phyloP scores from a whole-genome alignment of 2,888 invertebrate genomes.

The Pasiphila rectangulata region DNA sequence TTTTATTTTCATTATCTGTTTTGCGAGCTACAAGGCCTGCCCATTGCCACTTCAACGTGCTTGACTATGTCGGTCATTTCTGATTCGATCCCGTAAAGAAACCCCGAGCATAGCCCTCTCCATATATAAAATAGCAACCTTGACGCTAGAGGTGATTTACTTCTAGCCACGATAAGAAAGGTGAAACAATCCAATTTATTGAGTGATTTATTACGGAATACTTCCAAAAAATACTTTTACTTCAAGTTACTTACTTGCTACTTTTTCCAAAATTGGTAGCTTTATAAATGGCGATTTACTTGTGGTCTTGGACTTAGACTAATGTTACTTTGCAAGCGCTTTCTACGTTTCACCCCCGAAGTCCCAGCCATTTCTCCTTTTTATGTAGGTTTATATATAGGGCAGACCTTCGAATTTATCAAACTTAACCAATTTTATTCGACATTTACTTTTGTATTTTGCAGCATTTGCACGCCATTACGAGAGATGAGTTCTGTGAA shows the following conservation, averaged over 20 bases:
- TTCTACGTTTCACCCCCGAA: conserved; percentile 20
- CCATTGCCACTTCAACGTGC: too few species aligned
- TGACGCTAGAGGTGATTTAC: too few species aligned
- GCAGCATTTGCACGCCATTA: conserved; percentile 14
- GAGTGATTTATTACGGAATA: too few species aligned
- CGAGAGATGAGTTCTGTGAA: conserved; percentile 3
- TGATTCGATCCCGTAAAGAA: too few species aligned
- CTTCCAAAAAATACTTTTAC: too few species aligned
- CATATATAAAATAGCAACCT: too few species aligned
- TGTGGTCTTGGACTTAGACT: conserved; percentile 30
- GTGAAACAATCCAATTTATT: too few species aligned
- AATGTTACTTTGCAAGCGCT: conserved; percentile 28
- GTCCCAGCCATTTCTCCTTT: conserved; percentile 25
- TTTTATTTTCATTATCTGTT: too few species aligned
- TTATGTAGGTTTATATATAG: conserved; percentile 21
- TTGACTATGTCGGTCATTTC: too few species aligned
- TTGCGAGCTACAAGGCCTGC: too few species aligned
- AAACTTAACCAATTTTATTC: conserved; percentile 33
- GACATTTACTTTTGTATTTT: conserved; percentile 19
- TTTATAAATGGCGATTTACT: conserved; percentile 32
- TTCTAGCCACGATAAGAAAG: too few species aligned
- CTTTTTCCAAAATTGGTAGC: conserved; percentile 10
- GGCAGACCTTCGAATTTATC: conserved; percentile 30
- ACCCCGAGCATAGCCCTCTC: too few species aligned
- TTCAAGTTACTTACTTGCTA: background rate